These are phyloP conservation scores for Lamellibrachia satsuma DNA, from an alignment of 2,888 invertebrate genomes.

Conservation along the genomic window DNA sequence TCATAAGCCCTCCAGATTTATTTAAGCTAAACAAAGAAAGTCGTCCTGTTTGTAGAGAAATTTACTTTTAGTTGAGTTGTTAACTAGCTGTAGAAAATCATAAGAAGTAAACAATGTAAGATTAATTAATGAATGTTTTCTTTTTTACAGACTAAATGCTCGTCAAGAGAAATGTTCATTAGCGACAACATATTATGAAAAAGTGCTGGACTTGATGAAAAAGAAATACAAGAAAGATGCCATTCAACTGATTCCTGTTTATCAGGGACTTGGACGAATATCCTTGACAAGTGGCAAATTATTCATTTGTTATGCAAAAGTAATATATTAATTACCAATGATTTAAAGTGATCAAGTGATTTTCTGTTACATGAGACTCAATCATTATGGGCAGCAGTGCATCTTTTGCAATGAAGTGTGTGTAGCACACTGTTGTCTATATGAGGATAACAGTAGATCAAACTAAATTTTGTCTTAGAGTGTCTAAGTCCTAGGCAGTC, in stretches of 20 bases:
- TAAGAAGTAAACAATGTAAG: background rate
- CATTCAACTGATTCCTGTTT: constrained; percentile 55
- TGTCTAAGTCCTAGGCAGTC: background rate
- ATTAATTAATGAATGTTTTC: background rate
- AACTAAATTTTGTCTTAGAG: background rate
- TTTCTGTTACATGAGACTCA: no score
- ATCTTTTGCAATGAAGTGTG: no score
- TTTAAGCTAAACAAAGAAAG: background rate
- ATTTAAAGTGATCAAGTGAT: background rate
- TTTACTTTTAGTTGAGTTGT: constrained; percentile 14
- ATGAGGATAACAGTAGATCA: no score
- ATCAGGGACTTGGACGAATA: constrained; percentile 56
- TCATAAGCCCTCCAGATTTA: background rate
- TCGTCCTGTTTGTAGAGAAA: background rate
- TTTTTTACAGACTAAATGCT: constrained; percentile 51
- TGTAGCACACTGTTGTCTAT: no score
- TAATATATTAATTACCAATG: background rate
- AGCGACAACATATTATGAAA: constrained; percentile 58
- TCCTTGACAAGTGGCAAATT: constrained; percentile 27
- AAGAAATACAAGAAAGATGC: constrained; percentile 53
- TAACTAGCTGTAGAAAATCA: background rate
- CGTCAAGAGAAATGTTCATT: constrained; percentile 60
- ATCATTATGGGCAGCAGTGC: no score
- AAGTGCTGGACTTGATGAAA: constrained; percentile 55
- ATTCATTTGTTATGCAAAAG: no score